Evolutionary conservation across 2,888 invertebrate species (phyloP).

Genomic region (Lepetodrilus schrolli): DNA sequence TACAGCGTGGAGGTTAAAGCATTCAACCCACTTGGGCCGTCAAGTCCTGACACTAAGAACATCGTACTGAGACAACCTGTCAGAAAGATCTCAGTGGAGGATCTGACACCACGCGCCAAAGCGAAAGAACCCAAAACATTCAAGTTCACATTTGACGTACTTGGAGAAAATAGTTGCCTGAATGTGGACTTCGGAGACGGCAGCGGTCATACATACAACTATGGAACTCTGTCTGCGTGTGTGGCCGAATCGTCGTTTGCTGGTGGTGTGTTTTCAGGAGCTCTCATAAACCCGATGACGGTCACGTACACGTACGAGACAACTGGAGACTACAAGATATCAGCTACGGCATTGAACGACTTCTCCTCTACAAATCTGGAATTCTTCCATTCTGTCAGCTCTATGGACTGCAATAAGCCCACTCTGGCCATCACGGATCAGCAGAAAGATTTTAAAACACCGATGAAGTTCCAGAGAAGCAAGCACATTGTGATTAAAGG

Average conservation of each 20-base stretch:
- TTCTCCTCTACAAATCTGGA: constrained; percentile 29
- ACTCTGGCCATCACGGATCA: constrained; percentile 50
- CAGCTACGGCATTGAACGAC: constrained; percentile 42
- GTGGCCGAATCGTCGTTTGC: not conserved
- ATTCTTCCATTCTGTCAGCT: constrained; percentile 51
- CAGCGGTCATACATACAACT: constrained; percentile 31
- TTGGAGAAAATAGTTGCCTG: constrained; percentile 59
- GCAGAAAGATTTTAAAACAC: constrained; percentile 33
- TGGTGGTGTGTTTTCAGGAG: not conserved
- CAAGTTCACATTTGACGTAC: constrained; percentile 45
- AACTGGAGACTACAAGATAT: constrained; percentile 40
- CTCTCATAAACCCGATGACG: not conserved
- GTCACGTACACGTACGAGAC: constrained; percentile 36
- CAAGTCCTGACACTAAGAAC: not conserved
- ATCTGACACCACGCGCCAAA: not conserved
- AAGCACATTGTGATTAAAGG: constrained; percentile 46
- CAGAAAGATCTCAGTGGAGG: not conserved
- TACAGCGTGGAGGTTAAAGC: constrained; percentile 48
- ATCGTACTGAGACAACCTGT: not conserved
- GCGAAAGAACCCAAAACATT: constrained; percentile 47
- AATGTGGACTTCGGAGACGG: constrained; percentile 59
- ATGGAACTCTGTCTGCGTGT: constrained; percentile 45
- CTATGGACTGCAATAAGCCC: constrained; percentile 58
- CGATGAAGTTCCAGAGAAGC: constrained; percentile 34
- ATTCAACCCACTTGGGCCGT: constrained; percentile 42